Conservation (phyloP, 2,797 vertebrate species). For the Myripristis jacobus region DNA sequence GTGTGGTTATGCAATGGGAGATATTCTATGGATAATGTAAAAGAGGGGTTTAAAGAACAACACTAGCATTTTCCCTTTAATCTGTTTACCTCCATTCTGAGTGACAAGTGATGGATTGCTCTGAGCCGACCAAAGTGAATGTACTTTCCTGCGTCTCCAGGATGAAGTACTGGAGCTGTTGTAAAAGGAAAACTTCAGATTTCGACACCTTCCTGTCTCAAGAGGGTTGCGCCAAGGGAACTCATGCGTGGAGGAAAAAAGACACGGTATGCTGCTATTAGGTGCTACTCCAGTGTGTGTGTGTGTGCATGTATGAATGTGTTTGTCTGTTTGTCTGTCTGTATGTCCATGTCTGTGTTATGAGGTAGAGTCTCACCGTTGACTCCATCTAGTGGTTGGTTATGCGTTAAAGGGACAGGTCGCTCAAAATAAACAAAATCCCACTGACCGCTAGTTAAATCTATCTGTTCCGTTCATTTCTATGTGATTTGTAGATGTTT, state of each 20-base stretch:
- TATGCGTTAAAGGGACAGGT: not conserved
- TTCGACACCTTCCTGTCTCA: constrained; percentile 98
- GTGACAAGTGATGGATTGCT: constrained; percentile 51
- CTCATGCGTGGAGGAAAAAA: constrained; percentile 93
- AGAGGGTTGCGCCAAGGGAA: constrained; percentile 91
- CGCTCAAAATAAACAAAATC: no score
- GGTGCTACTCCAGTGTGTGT: not conserved
- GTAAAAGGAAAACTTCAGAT: constrained; percentile 98
- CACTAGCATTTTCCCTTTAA: not conserved
- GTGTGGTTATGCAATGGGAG: not conserved
- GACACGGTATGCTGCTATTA: constrained; percentile 83
- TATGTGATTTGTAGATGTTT: no score
- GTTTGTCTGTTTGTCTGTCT: constrained; percentile 1
- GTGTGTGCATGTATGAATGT: not conserved
- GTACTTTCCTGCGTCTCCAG: constrained; percentile 74
- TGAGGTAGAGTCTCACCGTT: constrained; percentile 26
- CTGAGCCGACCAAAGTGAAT: constrained; percentile 26
- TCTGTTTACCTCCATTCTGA: constrained; percentile 39
- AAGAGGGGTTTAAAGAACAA: constrained; percentile 11
- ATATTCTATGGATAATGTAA: constrained; percentile 8
- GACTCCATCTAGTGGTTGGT: constrained; percentile 65
- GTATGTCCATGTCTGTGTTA: not conserved
- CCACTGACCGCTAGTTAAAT: no score
- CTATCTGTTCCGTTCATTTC: no score
- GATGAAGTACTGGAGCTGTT: constrained; percentile 99